phyloP scores from a whole-genome alignment of 2,113 vertebrate species.

The Electrona antarctica region DNA sequence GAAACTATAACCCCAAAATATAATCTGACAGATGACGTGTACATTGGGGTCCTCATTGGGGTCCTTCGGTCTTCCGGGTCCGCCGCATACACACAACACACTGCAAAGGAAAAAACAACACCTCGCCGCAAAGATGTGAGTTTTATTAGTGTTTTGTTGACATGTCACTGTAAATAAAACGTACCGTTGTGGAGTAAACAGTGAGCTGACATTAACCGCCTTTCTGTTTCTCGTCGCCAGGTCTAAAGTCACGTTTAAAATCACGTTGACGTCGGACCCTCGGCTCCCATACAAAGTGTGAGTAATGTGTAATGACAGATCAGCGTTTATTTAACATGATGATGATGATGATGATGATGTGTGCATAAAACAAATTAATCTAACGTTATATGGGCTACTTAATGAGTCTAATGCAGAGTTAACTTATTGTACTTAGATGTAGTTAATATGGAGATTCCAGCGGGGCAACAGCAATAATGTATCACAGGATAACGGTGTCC shows the following conservation, averaged over 20 bases:
- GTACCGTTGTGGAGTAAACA: accelerated
- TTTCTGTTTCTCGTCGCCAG: slow-evolving; percentile 47
- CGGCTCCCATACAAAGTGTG: slow-evolving; percentile 84
- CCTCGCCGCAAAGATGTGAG: slow-evolving; percentile 68
- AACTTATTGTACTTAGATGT: too few species aligned
- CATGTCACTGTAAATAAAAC: background rate
- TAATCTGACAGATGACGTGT: slow-evolving; percentile 73
- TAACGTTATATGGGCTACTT: too few species aligned
- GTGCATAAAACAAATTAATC: too few species aligned
- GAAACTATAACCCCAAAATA: background rate
- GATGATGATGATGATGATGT: too few species aligned
- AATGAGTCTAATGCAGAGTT: too few species aligned
- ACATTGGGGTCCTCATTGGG: slow-evolving; percentile 23
- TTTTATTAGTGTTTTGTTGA: slow-evolving; percentile 9
- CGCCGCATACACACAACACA: slow-evolving; percentile 42
- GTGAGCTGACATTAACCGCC: background rate
- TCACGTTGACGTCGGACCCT: slow-evolving; percentile 84
- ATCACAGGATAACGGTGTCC: too few species aligned
- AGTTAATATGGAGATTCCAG: too few species aligned
- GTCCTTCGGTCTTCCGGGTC: slow-evolving; percentile 77
- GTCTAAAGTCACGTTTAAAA: slow-evolving; percentile 87
- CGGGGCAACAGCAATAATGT: too few species aligned
- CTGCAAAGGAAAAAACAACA: slow-evolving; percentile 6
- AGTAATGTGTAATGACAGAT: slow-evolving; percentile 67
- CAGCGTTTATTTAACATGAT: slow-evolving; percentile 18